Evolutionary conservation across 23 tunicate species (phyloP).

Genomic region (Corella eumyota): DNA sequence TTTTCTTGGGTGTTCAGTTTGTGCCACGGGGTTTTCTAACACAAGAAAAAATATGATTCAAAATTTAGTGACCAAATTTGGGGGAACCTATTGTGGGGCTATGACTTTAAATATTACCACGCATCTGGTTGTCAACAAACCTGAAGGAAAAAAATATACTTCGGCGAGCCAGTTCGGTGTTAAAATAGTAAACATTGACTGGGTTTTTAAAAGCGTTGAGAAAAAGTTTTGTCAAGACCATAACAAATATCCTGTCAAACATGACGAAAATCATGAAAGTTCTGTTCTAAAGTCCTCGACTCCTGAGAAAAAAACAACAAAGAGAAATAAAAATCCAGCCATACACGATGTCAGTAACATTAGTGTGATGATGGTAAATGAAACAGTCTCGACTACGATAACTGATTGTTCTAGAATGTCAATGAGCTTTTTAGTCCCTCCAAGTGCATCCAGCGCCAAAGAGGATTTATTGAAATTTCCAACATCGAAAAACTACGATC

Average conservation of each 20-base stretch:
- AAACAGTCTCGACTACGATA: conserved; percentile 39
- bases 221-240: conserved; percentile 66
- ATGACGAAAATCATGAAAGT: too few relatives aligned
- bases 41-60: conserved; percentile 40
- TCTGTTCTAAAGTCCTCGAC: too few relatives aligned
- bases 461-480: too few relatives aligned
- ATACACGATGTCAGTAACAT: conserved; percentile 68
- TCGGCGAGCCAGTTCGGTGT: conserved; percentile 83
- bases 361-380: conserved; percentile 50
- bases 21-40: conserved; percentile 59
- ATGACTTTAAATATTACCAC: conserved; percentile 75
- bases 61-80: conserved; percentile 64
- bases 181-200: conserved; percentile 67
- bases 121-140: conserved; percentile 72
- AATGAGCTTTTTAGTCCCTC: too few relatives aligned
- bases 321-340: too few relatives aligned
- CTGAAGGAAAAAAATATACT: conserved; percentile 77
- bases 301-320: too few relatives aligned
- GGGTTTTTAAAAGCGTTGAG: conserved; percentile 70
- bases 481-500: conserved; percentile 1
- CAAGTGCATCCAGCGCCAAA: too few relatives aligned
- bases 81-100: conserved; percentile 77
- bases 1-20: conserved; percentile 76
- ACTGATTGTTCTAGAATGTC: conserved; percentile 45
- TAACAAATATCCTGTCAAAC: conserved; percentile 51